These are phyloP conservation scores for Conus betulinus DNA, from an alignment of 1,140 invertebrate genomes.

Conservation along the genomic window DNA sequence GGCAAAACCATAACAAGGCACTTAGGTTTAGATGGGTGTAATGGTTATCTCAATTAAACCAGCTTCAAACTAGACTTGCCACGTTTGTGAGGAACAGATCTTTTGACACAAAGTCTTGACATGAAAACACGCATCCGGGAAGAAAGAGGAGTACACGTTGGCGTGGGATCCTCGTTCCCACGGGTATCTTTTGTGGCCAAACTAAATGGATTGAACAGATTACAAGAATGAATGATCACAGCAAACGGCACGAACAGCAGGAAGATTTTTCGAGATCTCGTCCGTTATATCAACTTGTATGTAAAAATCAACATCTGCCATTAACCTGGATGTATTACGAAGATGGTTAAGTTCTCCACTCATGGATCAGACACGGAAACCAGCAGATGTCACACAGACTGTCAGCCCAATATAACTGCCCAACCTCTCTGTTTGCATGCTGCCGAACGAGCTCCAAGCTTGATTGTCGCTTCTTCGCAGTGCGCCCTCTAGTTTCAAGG, in stretches of 20 bases:
- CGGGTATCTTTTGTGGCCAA: background rate
- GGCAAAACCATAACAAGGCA: constrained; percentile 36
- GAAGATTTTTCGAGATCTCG: background rate
- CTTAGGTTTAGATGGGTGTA: constrained; percentile 3
- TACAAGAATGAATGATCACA: background rate
- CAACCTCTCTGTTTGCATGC: constrained; percentile 21
- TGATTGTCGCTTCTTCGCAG: constrained; percentile 24
- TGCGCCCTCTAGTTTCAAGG: constrained; percentile 16
- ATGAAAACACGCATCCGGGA: background rate
- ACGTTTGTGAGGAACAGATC: background rate
- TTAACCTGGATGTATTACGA: background rate
- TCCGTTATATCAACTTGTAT: background rate
- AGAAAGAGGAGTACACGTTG: background rate
- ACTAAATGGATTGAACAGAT: background rate
- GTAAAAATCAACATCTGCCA: background rate
- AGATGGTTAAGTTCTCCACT: background rate
- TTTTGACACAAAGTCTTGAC: background rate
- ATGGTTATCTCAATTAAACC: background rate
- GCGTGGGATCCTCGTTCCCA: background rate
- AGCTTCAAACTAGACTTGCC: background rate
- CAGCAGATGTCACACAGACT: constrained; percentile 25
- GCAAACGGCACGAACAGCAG: background rate
- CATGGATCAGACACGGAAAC: background rate
- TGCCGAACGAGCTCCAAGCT: constrained; percentile 14
- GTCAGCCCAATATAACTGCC: constrained; percentile 1